A percentile compares a stretch with the other conserved stretches of the same genome.
phyloP scores from a whole-genome alignment of 2,888 invertebrate species.

The Willowsia nigromaculata region DNA sequence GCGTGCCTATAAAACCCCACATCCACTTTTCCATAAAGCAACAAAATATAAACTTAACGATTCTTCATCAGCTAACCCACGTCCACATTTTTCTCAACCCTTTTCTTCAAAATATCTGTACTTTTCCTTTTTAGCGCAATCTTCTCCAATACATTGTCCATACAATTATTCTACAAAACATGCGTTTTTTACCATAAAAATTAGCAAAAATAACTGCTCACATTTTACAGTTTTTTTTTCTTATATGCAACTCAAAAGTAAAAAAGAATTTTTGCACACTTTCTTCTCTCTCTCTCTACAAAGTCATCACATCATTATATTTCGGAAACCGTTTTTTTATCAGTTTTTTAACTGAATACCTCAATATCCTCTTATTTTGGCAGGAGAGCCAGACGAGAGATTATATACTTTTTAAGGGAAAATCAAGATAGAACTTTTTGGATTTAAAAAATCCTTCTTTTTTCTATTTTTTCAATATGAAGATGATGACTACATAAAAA shows the following conservation, averaged over 20 bases:
- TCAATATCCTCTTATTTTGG: too few relatives aligned
- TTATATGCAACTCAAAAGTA: background rate
- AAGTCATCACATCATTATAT: background rate
- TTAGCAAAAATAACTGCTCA: too few relatives aligned
- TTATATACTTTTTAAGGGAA: background rate
- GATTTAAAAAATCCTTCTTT: background rate
- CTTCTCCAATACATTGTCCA: too few relatives aligned
- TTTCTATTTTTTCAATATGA: constrained; percentile 2
- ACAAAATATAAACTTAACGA: background rate
- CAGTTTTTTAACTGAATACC: too few relatives aligned
- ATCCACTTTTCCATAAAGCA: constrained; percentile 11
- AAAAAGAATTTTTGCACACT: background rate
- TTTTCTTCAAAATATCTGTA: background rate
- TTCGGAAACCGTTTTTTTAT: background rate
- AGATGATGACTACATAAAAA: constrained; percentile 20
- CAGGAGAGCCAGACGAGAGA: background rate
- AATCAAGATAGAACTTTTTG: background rate
- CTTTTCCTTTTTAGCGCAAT: too few relatives aligned
- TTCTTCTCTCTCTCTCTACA: background rate
- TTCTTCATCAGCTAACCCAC: constrained; percentile 34
- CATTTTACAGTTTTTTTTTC: too few relatives aligned
- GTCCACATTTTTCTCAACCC: constrained; percentile 15
- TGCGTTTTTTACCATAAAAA: too few relatives aligned
- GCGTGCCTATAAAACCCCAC: background rate
- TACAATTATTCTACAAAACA: too few relatives aligned